phyloP scores from a whole-genome alignment of 2,888 invertebrate species.

The Brachycybe producta region DNA sequence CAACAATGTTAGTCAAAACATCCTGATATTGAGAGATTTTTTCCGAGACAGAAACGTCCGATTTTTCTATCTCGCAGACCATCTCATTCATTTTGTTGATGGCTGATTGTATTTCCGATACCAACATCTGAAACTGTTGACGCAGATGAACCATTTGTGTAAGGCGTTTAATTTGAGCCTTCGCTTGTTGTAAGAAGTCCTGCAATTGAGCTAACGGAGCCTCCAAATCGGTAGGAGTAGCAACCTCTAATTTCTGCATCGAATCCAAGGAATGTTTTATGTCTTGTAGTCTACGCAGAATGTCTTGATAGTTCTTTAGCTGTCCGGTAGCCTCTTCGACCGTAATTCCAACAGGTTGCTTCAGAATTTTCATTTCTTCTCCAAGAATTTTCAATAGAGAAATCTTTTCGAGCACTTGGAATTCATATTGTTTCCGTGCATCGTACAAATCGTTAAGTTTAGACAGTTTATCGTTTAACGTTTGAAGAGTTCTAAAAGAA shows the following conservation, averaged over 20 bases:
- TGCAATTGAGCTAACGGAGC: slow-evolving; percentile 68
- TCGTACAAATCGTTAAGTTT: slow-evolving; percentile 52
- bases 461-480: slow-evolving; percentile 1
- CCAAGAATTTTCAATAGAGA: slow-evolving; percentile 70
- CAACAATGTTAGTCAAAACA: slow-evolving; percentile 71
- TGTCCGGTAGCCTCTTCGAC: slow-evolving; percentile 81
- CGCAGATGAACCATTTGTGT: slow-evolving; percentile 63
- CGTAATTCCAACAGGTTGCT: slow-evolving; percentile 72
- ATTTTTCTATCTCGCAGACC: slow-evolving; percentile 69
- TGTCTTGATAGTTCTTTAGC: slow-evolving; percentile 31
- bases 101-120: slow-evolving; percentile 76
- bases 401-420: slow-evolving; percentile 61
- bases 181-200: slow-evolving; percentile 56
- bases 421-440: slow-evolving; percentile 65
- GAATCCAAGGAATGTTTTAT: slow-evolving; percentile 39
- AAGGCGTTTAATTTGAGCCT: slow-evolving; percentile 58
- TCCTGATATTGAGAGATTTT: slow-evolving; percentile 79
- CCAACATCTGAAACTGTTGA: slow-evolving; percentile 74
- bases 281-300: slow-evolving; percentile 27
- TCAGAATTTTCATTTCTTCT: slow-evolving; percentile 63
- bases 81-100: slow-evolving; percentile 74
- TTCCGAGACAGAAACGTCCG: slow-evolving; percentile 61
- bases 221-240: slow-evolving; percentile 46
- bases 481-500: slow-evolving; percentile 6
- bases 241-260: slow-evolving; percentile 45